phyloP scores from a whole-genome alignment of 2,797 vertebrate genomes.

The Vipera ursinii region DNA sequence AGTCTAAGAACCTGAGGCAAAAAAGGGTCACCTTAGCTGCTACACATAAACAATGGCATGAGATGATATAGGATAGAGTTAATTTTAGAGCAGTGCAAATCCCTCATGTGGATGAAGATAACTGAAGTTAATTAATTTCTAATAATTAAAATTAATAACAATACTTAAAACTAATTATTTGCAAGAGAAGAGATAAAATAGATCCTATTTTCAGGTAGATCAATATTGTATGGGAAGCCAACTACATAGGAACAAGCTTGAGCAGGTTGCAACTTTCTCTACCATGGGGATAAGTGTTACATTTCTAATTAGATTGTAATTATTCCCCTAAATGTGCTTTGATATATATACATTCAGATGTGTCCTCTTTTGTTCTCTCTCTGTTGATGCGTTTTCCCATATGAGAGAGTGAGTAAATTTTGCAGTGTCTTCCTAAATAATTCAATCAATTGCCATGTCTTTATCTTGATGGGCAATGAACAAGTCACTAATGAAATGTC shows the following conservation, averaged over 20 bases:
- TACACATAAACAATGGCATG: not conserved
- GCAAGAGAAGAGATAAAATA: not conserved
- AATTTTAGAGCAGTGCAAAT: not conserved
- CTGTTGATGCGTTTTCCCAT: not conserved
- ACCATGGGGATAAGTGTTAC: not conserved
- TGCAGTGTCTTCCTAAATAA: not conserved
- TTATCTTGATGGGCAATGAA: constrained; percentile 57
- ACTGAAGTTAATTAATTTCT: not conserved
- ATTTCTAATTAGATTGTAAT: not conserved
- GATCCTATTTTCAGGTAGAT: not conserved
- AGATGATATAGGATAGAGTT: not conserved
- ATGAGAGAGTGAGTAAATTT: not conserved
- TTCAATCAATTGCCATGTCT: constrained; percentile 52
- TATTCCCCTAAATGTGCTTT: not conserved
- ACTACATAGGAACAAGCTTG: not conserved
- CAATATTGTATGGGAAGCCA: not conserved
- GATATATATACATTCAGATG: not conserved
- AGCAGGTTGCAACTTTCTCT: not conserved
- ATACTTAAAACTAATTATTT: not conserved
- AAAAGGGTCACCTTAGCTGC: not conserved
- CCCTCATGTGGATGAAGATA: not conserved
- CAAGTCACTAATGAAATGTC: constrained; percentile 46
- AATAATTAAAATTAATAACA: not conserved
- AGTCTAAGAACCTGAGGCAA: not conserved
- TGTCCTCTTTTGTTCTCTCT: not conserved